phyloP scores from a whole-genome alignment of 2,888 invertebrate species.

The Alviniconcha strummeri region DNA sequence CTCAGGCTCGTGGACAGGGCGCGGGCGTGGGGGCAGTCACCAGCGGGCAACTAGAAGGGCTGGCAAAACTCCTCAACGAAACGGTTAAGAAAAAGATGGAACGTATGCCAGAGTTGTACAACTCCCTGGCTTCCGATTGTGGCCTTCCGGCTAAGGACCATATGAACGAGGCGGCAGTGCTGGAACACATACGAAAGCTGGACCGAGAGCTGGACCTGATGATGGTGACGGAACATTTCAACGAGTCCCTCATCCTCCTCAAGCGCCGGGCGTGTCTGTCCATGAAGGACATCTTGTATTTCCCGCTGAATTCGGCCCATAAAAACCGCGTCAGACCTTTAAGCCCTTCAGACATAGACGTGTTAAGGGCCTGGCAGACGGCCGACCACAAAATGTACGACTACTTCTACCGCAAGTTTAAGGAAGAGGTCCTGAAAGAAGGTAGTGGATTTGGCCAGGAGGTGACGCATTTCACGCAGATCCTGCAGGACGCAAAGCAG shows the following conservation, averaged over 20 bases:
- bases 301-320: conserved; percentile 50
- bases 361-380: conserved; percentile 51
- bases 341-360: conserved; percentile 39
- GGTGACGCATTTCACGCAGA: conserved; percentile 40
- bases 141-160: conserved; percentile 13
- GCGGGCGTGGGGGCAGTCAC: too few species aligned
- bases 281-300: conserved; percentile 61
- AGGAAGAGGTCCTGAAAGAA: conserved; percentile 40
- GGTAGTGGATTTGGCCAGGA: conserved; percentile 46
- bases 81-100: neutral
- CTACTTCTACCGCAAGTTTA: conserved; percentile 54
- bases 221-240: conserved; percentile 66
- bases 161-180: neutral
- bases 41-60: too few species aligned
- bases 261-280: conserved; percentile 64
- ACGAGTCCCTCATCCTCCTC: conserved; percentile 67
- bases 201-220: conserved; percentile 59
- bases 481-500: conserved; percentile 35
- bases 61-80: too few species aligned
- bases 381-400: conserved; percentile 62
- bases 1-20: too few species aligned
- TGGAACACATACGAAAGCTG: conserved; percentile 48
- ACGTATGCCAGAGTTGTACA: neutral
- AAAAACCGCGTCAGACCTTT: conserved; percentile 39
- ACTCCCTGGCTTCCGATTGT: conserved; percentile 9